Percentiles rank a stretch among this genome's conserved stretches.
Conservation (phyloP, 2,888 invertebrate genomes). For the Fragum fragum region DNA sequence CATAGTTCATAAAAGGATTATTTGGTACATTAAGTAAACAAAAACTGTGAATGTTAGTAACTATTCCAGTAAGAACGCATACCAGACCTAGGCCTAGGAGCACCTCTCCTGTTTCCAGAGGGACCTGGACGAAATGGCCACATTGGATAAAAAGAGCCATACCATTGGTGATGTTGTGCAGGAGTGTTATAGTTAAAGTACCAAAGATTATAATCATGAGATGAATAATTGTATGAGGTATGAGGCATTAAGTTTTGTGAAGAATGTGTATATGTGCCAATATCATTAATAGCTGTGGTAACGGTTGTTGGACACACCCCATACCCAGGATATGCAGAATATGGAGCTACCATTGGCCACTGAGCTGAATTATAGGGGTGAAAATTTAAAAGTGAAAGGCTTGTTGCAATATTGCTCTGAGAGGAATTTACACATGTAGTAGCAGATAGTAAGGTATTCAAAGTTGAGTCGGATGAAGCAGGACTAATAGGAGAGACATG, state of each 20-base stretch:
- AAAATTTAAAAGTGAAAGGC: neutral
- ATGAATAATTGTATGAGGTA: neutral
- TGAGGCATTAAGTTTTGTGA: neutral
- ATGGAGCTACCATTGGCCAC: neutral
- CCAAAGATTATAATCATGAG: neutral
- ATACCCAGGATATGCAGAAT: neutral
- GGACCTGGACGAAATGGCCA: neutral
- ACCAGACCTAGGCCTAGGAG: neutral
- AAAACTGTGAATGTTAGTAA: too few species aligned
- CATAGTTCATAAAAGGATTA: too few species aligned
- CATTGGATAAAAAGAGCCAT: neutral
- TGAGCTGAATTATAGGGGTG: neutral
- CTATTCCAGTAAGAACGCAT: neutral
- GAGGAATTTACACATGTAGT: neutral
- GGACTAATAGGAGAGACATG: neutral
- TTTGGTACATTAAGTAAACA: too few species aligned
- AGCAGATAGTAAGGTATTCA: neutral
- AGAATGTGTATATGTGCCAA: neutral
- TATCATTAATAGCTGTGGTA: neutral
- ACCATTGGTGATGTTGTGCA: neutral
- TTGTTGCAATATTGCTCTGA: neutral
- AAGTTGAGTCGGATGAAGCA: neutral
- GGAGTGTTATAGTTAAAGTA: neutral
- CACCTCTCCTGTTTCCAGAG: neutral
- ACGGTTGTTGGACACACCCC: neutral